Conservation (phyloP, 1,140 invertebrate species). For the Aporrectodea caliginosa region DNA sequence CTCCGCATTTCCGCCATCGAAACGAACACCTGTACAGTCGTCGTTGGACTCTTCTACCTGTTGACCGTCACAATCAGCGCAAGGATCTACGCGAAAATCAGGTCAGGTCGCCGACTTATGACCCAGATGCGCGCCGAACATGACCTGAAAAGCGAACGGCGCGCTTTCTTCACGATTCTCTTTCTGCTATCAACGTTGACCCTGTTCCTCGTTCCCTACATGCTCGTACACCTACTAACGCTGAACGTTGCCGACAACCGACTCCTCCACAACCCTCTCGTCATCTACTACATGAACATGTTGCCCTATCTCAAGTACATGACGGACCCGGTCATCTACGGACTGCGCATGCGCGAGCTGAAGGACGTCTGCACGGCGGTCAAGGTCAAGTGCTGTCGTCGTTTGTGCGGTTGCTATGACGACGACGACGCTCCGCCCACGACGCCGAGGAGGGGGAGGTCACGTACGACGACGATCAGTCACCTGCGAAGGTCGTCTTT, state of each 20-base stretch:
- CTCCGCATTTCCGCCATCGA: background rate
- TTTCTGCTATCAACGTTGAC: constrained; percentile 17
- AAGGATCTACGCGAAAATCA: background rate
- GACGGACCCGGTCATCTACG: constrained; percentile 30
- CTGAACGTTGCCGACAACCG: background rate
- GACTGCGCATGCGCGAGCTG: constrained; percentile 28
- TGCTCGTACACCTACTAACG: constrained; percentile 18
- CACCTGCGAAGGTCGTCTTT: no score
- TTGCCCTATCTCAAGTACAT: constrained; percentile 33
- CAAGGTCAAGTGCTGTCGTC: no score
- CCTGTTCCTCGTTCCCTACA: constrained; percentile 25
- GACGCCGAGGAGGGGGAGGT: no score
- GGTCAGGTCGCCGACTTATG: background rate
- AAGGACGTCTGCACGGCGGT: no score
- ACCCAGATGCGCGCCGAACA: background rate
- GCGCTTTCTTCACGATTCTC: constrained; percentile 29
- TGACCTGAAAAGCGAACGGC: constrained; percentile 1
- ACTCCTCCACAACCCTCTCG: background rate
- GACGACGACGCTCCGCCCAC: no score
- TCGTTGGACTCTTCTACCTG: background rate
- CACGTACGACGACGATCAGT: no score
- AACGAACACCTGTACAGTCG: background rate
- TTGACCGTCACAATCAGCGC: background rate
- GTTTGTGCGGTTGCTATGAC: no score
- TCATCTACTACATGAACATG: constrained; percentile 34